These are phyloP conservation scores for Hypercompe scribonia DNA, from an alignment of 2,888 invertebrate species.

Conservation along the genomic window DNA sequence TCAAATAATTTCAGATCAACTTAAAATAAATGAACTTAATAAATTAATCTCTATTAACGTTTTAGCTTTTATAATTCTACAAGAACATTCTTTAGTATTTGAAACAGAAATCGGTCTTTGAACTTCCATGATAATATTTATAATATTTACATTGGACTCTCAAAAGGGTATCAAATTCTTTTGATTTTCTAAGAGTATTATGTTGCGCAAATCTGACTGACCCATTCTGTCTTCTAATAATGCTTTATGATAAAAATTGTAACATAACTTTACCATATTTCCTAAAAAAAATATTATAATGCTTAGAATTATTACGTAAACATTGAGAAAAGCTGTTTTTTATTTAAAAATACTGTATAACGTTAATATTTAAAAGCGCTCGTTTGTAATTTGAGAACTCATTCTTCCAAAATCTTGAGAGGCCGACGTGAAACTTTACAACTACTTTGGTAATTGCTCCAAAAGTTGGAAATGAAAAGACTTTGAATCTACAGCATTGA, in stretches of 20 bases:
- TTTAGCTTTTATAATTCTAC: not conserved
- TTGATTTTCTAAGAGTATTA: conserved; percentile 45
- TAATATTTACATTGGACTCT: conserved; percentile 44
- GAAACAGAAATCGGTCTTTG: conserved; percentile 19
- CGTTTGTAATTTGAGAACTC: conserved; percentile 70
- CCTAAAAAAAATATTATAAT: conserved; percentile 7
- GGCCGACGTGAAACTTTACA: conserved; percentile 72
- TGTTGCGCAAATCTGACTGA: conserved; percentile 46
- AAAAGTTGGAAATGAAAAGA: conserved; percentile 74
- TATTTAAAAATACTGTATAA: conserved; percentile 24
- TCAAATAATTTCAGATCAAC: not conserved
- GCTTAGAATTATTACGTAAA: not conserved
- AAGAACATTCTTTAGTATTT: conserved; percentile 5
- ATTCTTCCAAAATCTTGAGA: conserved; percentile 69
- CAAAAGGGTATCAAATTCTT: conserved; percentile 37
- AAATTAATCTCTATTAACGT: not conserved
- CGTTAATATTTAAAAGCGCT: conserved; percentile 53
- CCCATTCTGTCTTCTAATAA: conserved; percentile 32
- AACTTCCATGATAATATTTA: conserved; percentile 49
- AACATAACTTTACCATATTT: conserved; percentile 14
- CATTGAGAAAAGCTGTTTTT: conserved; percentile 13
- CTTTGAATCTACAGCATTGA: conserved; percentile 62
- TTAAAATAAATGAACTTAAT: not conserved
- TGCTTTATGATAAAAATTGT: conserved; percentile 37
- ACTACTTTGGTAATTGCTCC: conserved; percentile 81